Evolutionary conservation across 1,140 invertebrate genomes (phyloP).

Genomic region (Anadara kagoshimensis): DNA sequence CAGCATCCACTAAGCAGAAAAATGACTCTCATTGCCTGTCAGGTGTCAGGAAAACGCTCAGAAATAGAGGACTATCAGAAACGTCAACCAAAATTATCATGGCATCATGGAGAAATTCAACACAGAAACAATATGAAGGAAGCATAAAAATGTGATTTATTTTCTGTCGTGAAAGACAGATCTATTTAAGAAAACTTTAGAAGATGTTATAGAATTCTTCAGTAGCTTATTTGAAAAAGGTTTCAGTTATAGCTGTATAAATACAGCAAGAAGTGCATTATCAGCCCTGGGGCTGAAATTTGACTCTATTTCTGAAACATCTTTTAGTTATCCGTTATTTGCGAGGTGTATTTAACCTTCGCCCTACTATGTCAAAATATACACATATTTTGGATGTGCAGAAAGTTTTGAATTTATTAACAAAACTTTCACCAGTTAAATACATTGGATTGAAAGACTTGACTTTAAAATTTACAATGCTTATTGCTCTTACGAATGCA

Average conservation of each 20-base stretch:
- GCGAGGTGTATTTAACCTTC: conserved; percentile 21
- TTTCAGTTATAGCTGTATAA: no score
- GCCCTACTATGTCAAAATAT: conserved; percentile 5
- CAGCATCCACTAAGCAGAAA: not conserved
- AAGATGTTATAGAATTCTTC: not conserved
- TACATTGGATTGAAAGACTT: conserved; percentile 4
- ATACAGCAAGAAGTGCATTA: not conserved
- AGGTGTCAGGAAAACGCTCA: conserved; percentile 6
- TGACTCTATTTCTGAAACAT: conserved; percentile 12
- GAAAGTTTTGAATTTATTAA: conserved; percentile 11
- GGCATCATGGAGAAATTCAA: not conserved
- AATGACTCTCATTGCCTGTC: not conserved
- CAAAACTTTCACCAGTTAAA: conserved; percentile 19
- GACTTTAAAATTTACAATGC: conserved; percentile 18
- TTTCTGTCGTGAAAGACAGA: no score
- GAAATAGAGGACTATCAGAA: conserved; percentile 3
- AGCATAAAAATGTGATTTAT: no score
- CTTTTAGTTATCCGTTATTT: conserved; percentile 27
- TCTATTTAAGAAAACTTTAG: not conserved
- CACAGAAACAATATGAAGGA: no score
- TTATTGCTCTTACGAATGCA: conserved; percentile 12
- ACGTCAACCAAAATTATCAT: conserved; percentile 3
- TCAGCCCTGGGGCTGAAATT: not conserved
- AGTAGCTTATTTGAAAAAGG: conserved; percentile 5
- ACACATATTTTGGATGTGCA: conserved; percentile 11